Evolutionary conservation across 2,888 invertebrate genomes (phyloP), one percentile per base, ranked within the genome.

Genomic region (Macrosiphum euphorbiae): DNA sequence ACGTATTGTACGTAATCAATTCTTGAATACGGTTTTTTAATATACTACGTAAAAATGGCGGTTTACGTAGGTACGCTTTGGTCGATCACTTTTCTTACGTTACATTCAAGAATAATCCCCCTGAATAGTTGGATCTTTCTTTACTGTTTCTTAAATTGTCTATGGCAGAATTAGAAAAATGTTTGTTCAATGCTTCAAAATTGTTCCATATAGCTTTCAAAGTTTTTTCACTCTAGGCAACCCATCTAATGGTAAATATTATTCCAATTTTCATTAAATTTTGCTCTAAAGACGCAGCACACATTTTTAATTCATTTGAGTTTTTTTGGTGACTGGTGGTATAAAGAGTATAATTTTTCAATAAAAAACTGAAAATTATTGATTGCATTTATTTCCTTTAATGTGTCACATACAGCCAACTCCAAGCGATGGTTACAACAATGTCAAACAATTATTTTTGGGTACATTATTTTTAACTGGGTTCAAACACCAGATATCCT

Each of bases 171-270:
- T 89, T 44, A n/a, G 89, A 61, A 89, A 89, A 89, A 50, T 89
- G 89, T 47, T 89, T n/a, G 16, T n/a, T 50, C n/a, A 89, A 89
- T 89, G 61, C n/a, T 50, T 50, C 50, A 89, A 50, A 89, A 61
- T 89, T 89, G 50, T 90, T 90, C 44, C 61, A 90, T 1, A 90
- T 61, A 50, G 89, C 61, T 61, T 90, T 90, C n/a, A 90, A 61
- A 28, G 61, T 90, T n/a, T 61, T 90, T 0, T 90, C 61, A 47
- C 89, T 90, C 1, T 26, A 58, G 26, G 28, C 58, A 10, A 58
- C 28, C 58, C 58, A 58, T 28, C 58, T 58, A 10, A 58, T 88
- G 24, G 88, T 88, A 24, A 55, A 55, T 55, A 88, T 55, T 88
- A 35, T 88, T 35, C 52, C 88, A 88, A 55, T 88, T 55, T 55